Conservation (phyloP, 2,113 vertebrate species). For the Epinephelus cyanopodus region DNA sequence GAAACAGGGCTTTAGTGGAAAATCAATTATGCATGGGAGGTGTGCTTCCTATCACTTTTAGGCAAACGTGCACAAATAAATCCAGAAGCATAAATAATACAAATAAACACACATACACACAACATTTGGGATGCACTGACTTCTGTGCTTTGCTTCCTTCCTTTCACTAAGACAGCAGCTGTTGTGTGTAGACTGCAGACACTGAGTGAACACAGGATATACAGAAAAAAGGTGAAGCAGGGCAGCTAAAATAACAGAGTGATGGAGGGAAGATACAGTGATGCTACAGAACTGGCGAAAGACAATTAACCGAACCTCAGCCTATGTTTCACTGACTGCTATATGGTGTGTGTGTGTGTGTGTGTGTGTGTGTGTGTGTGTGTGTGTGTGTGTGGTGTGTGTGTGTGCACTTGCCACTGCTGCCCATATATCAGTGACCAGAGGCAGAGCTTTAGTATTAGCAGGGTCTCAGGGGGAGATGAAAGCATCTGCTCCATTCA, state of each 20-base stretch:
- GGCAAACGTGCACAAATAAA: conserved; percentile 26
- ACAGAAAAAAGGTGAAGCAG: conserved; percentile 19
- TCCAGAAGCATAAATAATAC: conserved; percentile 10
- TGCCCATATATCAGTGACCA: conserved; percentile 41
- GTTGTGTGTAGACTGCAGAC: conserved; percentile 31
- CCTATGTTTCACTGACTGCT: neutral
- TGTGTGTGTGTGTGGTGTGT: conserved; percentile 16
- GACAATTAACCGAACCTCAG: neutral
- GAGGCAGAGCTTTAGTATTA: conserved; percentile 40
- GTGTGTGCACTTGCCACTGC: neutral
- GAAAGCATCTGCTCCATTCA: conserved; percentile 67
- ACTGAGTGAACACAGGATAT: conserved; percentile 19
- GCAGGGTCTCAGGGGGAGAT: conserved; percentile 56
- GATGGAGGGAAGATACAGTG: neutral
- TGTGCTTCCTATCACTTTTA: conserved; percentile 29
- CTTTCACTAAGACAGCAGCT: conserved; percentile 48
- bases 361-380: conserved; percentile 16
- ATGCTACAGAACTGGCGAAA: neutral
- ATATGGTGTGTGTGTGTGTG: neutral
- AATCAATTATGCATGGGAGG: conserved; percentile 44
- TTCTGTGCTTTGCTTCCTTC: conserved; percentile 17
- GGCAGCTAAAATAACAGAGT: neutral
- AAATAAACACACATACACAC: conserved; percentile 1
- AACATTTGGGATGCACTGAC: conserved; percentile 2
- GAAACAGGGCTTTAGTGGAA: conserved; percentile 15